These are phyloP conservation scores for Serrognathus titanus DNA, from an alignment of 2,888 invertebrate genomes.

Conservation along the genomic window DNA sequence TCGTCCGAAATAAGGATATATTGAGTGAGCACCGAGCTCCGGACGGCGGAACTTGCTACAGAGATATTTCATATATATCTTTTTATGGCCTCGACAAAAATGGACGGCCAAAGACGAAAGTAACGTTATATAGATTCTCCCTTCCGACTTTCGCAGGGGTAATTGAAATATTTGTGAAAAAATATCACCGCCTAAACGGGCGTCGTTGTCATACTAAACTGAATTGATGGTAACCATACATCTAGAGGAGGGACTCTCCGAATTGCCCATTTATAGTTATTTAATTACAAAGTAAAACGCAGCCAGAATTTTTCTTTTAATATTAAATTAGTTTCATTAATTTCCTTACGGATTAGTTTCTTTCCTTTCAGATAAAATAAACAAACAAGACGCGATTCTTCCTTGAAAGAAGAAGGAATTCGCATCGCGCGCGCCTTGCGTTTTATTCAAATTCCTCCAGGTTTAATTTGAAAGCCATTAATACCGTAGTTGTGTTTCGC, in stretches of 20 bases:
- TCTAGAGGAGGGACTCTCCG: neutral
- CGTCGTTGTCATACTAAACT: constrained; percentile 45
- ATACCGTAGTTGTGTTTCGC: constrained; percentile 6
- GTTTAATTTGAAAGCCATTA: too few relatives aligned
- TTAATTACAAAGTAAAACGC: too few relatives aligned
- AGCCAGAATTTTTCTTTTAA: too few relatives aligned
- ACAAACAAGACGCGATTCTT: too few relatives aligned
- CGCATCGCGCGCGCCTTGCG: too few relatives aligned
- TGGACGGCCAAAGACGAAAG: constrained; percentile 40
- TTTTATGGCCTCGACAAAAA: constrained; percentile 44
- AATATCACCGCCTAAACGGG: constrained; percentile 44
- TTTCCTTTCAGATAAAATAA: too few relatives aligned
- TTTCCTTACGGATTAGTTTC: too few relatives aligned
- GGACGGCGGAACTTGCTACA: constrained; percentile 41
- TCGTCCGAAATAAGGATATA: constrained; percentile 52
- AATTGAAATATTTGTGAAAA: constrained; percentile 49
- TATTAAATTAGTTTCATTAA: too few relatives aligned
- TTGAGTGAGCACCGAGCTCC: constrained; percentile 46
- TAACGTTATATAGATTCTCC: constrained; percentile 36
- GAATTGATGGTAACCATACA: constrained; percentile 41
- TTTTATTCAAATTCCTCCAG: too few relatives aligned
- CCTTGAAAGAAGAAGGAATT: too few relatives aligned
- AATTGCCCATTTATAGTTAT: neutral
- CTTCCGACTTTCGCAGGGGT: constrained; percentile 32
- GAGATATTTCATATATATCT: constrained; percentile 50